Base-by-base conservation (phyloP, 2,797 vertebrate genomes). In the Siniperca scherzeri region DNA sequence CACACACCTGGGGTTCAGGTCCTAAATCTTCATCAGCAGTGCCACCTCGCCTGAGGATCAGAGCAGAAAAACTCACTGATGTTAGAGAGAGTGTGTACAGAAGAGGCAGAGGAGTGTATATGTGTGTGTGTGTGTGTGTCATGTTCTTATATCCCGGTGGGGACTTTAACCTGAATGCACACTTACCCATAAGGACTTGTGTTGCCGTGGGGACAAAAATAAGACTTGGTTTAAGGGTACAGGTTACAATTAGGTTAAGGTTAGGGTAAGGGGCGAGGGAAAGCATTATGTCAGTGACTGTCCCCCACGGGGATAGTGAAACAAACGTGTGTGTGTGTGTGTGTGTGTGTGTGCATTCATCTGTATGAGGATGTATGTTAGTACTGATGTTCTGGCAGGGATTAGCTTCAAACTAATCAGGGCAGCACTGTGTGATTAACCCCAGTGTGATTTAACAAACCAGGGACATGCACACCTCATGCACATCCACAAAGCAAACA, bases 11-110 rank as follows among this genome's bases (percentile, higher is more conserved):
- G 44, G 55, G 78, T 66, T 6, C 30, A 64, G 78, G 72, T 91
- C 80, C 82, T 90, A 88, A 91, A 92, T 93, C 89, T 88, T 91
- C 87, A 92, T 93, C 91, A 92, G 82, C 73, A 46, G 36, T 64
- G 84, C 82, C 78, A 72, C 77, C 78, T 79, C 64, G 65, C 83
- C 88, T 17, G 60, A 85, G 81, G 77, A 80, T 89, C 71, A 72
- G 77, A 85, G 79, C 78, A 77, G 73, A 81, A 82, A 89, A 91
- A 85, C 72, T 71, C 83, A 78, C 81, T 90, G 90, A 90, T 80
- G 77, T 83, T 60, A 83, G 33, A 56, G 64, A 53, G 73, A n/a
- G 65, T 22, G 61, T 82, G 78, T 65, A 67, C 27, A 22, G 74
- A 73, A 40, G 56, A 74, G 30, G 56, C 36, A 36, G 14, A 42